Evolutionary conservation across 1,140 invertebrate genomes (phyloP), one percentile per base, ranked within the genome.

Genomic region (Danaus plexippus): DNA sequence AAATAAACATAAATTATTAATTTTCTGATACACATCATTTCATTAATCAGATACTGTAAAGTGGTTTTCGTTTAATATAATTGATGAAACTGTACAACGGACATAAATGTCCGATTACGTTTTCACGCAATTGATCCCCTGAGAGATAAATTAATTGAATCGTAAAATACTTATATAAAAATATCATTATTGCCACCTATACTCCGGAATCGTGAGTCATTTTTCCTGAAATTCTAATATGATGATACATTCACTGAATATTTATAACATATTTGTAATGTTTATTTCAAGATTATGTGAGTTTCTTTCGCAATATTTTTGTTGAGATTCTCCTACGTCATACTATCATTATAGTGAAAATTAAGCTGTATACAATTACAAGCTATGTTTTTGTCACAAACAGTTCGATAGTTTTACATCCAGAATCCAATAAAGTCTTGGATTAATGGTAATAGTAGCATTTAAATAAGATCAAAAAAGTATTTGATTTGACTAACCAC

Each of bases 31-130:
- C 18, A 12, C 1, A 6, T 41, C n/a, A 50, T 50, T 32, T 47
- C 15, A 47, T n/a, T 10, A 47, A 32, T 32, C 22, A 32, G 22
- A 32, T 32, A 32, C 22, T 6, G 22, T 32, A 6, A 32, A 32
- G 22, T 32, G 22, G 22, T 32, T 32, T 32, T 47, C 45, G 45
- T 47, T 47, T 47, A 13, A 15, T 13, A n/a, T 50, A 12, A 12
- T 55, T 48, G 11, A n/a, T 47, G 41, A 41, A 47, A 47, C 54
- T 44, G 49, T 43, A 44, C 12, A 43, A 49, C 54, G 41, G 47
- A 47, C 22, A 32, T 43, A 44, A 11, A 49, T 56, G 43, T 55
- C 54, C 54, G 54, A 56, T 12, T 56, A 49, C 13, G 54, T 43
- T 22, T 47, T 43, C 42, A 47, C 12, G 12, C 43, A 45, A 46